These are phyloP conservation scores for Otocyon megalotis DNA, from an alignment of 2,113 vertebrate genomes.

Conservation along the genomic window DNA sequence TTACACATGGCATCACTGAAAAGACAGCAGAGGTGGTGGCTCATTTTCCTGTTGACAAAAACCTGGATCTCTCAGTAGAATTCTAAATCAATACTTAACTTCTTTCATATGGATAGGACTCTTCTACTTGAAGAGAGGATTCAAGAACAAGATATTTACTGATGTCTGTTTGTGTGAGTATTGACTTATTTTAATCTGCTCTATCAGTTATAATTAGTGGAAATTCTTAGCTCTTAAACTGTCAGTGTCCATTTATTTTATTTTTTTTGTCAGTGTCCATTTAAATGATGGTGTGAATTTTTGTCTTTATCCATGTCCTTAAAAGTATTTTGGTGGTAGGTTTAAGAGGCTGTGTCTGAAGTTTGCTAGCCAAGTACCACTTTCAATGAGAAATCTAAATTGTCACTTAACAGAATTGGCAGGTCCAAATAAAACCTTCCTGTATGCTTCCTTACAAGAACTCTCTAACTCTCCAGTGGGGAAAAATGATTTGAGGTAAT, in stretches of 20 bases:
- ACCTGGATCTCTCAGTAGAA: background rate
- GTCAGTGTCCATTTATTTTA: background rate
- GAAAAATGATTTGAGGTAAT: slow-evolving; percentile 24
- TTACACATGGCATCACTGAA: background rate
- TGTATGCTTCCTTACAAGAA: background rate
- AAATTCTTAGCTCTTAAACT: background rate
- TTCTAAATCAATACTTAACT: background rate
- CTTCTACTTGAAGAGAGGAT: background rate
- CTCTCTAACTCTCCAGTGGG: background rate
- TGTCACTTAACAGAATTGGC: background rate
- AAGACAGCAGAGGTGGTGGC: background rate
- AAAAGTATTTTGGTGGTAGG: background rate
- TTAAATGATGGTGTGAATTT: background rate
- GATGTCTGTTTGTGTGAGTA: background rate
- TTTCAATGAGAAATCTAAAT: slow-evolving; percentile 23
- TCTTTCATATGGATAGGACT: background rate
- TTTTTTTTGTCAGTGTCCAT: background rate
- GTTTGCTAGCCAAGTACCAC: background rate
- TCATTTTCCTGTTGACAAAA: background rate
- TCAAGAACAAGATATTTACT: background rate
- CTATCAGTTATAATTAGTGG: background rate
- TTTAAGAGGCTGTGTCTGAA: background rate
- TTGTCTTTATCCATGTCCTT: background rate
- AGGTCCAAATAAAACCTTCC: slow-evolving; percentile 7
- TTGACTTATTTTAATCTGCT: background rate